Base-by-base conservation (phyloP, 2,888 invertebrate species). In the Pammene aurita region DNA sequence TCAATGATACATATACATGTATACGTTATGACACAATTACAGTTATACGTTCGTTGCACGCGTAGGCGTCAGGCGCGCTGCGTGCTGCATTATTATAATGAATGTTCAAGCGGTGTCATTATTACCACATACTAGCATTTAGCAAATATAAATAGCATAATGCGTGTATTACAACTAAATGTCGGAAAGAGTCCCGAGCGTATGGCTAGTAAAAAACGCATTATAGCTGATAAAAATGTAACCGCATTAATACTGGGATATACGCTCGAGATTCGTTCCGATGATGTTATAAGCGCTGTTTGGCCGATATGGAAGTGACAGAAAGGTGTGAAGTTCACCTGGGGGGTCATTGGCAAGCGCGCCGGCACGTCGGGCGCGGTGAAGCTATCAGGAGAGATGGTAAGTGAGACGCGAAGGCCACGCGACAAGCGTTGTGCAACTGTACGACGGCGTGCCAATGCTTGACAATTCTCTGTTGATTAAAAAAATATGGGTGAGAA, bases 291-390 rank as follows among this genome's bases (percentile, higher is more conserved):
- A 54, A 69, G 64, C 60, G 18, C 52, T 54, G 54, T 35, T 60
- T 11, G 61, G 38, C 18, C 16, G 54, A 41, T 14, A 58, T 68
- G 63, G 57, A 50, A 56, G 64, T 58, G 64, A 58, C 58, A 68
- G 64, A 55, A 65, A 58, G 69, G 65, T 65, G 69, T 65, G 65
- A 65, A 60, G 64, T 60, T 69, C 69, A 69, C 69, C 69, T 69
- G 69, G 16, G 69, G 65, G 69, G 69, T 65, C 69, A 69, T 69
- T 69, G 69, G 69, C 60, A 69, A 65, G 69, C 69, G 69, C 69
- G 64, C 60, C 69, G 69, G 55, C 65, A 65, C 69, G 54, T 69
- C 65, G 69, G 65, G 65, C 64, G 64, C 69, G 38, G 65, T 60
- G 69, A 64, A 69, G 69, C 69, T 69, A 65, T 69, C 69, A 65